Percentiles rank a stretch among this genome's conserved stretches.
These are phyloP conservation scores for Lucilia cuprina DNA, from an alignment of 1,140 invertebrate species.

Conservation along the genomic window DNA sequence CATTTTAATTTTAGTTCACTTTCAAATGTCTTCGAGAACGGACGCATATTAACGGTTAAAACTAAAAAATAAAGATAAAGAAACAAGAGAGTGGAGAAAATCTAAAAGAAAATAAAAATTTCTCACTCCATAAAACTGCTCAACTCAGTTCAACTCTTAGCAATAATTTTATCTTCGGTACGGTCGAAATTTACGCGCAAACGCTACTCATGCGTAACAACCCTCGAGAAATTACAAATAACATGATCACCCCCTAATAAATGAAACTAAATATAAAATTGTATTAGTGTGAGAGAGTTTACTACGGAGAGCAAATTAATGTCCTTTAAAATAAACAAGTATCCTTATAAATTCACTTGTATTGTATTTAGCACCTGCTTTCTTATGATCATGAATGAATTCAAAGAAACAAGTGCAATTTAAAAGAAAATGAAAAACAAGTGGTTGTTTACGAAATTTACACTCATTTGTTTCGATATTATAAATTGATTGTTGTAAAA, in stretches of 20 bases:
- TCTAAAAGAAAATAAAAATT: slow-evolving; percentile 10
- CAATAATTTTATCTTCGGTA: not conserved
- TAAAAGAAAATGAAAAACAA: no score
- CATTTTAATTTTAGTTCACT: slow-evolving; percentile 37
- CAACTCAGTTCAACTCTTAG: not conserved
- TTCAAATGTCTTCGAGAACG: slow-evolving; percentile 41
- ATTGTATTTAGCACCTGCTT: not conserved
- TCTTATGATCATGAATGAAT: not conserved
- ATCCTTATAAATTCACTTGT: not conserved
- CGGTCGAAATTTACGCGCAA: not conserved
- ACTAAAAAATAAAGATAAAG: not conserved
- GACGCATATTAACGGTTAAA: slow-evolving; percentile 28
- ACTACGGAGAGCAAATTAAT: not conserved
- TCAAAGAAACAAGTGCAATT: not conserved
- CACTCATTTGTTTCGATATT: no score
- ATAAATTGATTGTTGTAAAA: not conserved
- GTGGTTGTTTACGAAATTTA: not conserved
- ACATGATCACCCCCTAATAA: no score
- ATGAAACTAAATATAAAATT: not conserved
- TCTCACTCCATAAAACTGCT: not conserved
- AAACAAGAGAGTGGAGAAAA: not conserved
- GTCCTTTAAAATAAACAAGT: not conserved
- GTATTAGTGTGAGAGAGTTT: not conserved
- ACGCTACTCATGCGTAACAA: not conserved
- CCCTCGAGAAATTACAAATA: not conserved